These are phyloP conservation scores for Clarias macrocephalus DNA, from an alignment of 2,113 vertebrate genomes.

Conservation along the genomic window DNA sequence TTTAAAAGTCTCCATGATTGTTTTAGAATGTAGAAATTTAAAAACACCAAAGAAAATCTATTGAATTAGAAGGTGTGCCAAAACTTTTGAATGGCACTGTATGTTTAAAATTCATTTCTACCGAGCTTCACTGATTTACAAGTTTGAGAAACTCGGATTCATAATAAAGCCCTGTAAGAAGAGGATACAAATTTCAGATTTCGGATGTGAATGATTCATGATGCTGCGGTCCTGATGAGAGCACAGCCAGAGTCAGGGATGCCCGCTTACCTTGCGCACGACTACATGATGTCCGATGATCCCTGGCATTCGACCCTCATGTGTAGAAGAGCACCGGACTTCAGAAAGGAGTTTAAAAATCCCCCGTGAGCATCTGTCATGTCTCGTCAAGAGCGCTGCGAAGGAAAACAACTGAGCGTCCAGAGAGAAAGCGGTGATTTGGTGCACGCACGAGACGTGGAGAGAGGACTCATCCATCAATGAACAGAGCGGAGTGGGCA, in stretches of 20 bases:
- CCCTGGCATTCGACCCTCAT: neutral
- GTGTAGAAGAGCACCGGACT: neutral
- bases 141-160: neutral
- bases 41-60: too few relatives aligned
- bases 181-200: neutral
- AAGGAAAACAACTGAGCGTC: neutral
- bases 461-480: neutral
- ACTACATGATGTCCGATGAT: neutral
- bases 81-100: neutral
- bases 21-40: too few relatives aligned
- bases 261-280: neutral
- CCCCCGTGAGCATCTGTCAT: neutral
- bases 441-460: neutral
- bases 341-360: neutral
- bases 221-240: neutral
- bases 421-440: neutral
- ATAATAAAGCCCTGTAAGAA: neutral
- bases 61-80: too few relatives aligned
- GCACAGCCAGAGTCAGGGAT: neutral
- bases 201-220: neutral
- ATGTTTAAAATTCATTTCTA: neutral
- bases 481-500: neutral
- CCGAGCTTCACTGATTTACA: neutral
- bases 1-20: too few relatives aligned
- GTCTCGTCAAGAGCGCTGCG: neutral